Conservation (phyloP, 2,797 vertebrate species). For the Anguilla pacifica region DNA sequence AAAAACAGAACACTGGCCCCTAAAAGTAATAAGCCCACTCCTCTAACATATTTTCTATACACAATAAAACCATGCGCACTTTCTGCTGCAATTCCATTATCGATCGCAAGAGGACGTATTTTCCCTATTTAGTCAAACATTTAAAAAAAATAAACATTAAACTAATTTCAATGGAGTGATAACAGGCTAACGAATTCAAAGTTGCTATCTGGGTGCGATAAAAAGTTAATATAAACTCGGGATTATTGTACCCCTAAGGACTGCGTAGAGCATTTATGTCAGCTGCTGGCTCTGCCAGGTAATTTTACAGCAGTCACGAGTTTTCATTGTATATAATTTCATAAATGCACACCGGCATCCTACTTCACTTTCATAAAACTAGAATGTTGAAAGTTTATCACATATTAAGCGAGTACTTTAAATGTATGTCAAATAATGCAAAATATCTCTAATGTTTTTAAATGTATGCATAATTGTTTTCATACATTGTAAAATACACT, state of each 20-base stretch:
- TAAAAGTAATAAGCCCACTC: neutral
- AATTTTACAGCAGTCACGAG: neutral
- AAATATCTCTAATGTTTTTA: neutral
- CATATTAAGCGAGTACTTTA: neutral
- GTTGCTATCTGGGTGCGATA: neutral
- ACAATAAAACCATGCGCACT: neutral
- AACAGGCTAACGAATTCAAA: neutral
- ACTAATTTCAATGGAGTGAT: neutral
- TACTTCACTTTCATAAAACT: too few species aligned
- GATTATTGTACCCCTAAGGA: neutral
- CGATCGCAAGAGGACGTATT: constrained; percentile 25
- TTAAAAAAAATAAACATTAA: too few species aligned
- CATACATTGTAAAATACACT: neutral
- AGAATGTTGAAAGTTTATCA: neutral
- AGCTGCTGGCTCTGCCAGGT: neutral
- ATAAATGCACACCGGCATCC: neutral
- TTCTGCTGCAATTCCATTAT: neutral
- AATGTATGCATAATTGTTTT: neutral
- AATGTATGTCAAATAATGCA: neutral
- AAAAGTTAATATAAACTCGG: neutral
- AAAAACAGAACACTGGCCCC: neutral
- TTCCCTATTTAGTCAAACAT: neutral
- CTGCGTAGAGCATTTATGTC: too few species aligned
- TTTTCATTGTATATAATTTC: neutral
- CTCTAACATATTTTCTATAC: neutral